Evolutionary conservation across 1,140 invertebrate species (phyloP).

Genomic region (Hypsibius dujardini): DNA sequence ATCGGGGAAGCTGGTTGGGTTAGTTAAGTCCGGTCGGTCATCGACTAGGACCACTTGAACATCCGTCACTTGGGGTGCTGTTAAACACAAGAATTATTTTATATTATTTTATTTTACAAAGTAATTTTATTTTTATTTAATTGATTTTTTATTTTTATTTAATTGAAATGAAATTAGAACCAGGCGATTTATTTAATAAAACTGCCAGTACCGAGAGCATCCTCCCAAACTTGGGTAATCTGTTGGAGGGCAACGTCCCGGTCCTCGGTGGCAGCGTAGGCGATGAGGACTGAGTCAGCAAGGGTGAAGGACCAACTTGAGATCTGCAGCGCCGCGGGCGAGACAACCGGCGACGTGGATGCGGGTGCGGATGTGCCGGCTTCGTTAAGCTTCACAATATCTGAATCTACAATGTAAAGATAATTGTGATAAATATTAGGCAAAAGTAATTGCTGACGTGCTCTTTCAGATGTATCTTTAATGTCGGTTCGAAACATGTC

Average conservation of each 20-base stretch:
- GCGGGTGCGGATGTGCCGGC: neutral
- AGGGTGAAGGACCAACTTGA: conserved; percentile 6
- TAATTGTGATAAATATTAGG: too few relatives aligned
- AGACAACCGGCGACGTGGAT: neutral
- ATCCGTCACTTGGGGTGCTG: conserved; percentile 7
- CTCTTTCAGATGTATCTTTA: too few relatives aligned
- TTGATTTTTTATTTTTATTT: too few relatives aligned
- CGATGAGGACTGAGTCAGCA: neutral
- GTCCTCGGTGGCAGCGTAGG: neutral
- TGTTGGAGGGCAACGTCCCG: conserved; percentile 6
- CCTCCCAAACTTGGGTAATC: conserved; percentile 15
- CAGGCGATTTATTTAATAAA: neutral
- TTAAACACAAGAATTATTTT: neutral
- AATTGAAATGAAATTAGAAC: neutral
- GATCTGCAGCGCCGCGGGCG: neutral
- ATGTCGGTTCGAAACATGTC: too few relatives aligned
- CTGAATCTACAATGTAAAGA: neutral
- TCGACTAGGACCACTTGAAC: conserved; percentile 7
- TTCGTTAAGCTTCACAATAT: neutral
- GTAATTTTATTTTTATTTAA: too few relatives aligned
- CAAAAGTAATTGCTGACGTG: too few relatives aligned
- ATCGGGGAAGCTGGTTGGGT: neutral
- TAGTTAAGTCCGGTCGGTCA: neutral
- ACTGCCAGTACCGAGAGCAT: conserved; percentile 9
- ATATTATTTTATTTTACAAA: too few relatives aligned